Conservation (phyloP, 2,113 vertebrate species). For the Semicossyphus pulcher region DNA sequence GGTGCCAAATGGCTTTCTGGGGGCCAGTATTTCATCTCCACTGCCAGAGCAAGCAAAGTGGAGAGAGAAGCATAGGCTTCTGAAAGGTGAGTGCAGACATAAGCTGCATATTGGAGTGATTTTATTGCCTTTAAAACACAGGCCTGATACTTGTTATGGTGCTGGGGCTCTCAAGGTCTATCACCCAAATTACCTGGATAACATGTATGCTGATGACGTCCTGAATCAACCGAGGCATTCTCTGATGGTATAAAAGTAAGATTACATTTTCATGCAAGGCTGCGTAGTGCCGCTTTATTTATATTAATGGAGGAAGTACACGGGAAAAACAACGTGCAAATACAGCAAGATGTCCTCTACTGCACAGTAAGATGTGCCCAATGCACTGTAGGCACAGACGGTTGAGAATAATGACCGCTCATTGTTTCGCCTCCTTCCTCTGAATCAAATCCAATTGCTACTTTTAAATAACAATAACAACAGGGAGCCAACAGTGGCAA, state of each 20-base stretch:
- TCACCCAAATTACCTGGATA: conserved; percentile 58
- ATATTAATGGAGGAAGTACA: conserved; percentile 42
- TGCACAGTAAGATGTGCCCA: conserved; percentile 13
- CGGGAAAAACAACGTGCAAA: conserved; percentile 26
- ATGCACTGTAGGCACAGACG: conserved; percentile 13
- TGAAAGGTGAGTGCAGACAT: conserved; percentile 77
- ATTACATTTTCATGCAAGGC: conserved; percentile 59
- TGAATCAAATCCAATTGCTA: conserved; percentile 36
- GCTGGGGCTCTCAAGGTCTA: conserved; percentile 56
- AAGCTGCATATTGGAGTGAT: conserved; percentile 78
- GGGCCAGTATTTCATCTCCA: conserved; percentile 84
- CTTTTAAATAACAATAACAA: conserved; percentile 61
- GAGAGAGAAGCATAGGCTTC: conserved; percentile 71
- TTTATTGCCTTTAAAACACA: conserved; percentile 81
- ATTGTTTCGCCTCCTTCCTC: conserved; percentile 31
- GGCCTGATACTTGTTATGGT: conserved; percentile 56
- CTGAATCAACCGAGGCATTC: conserved; percentile 48
- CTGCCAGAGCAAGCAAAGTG: conserved; percentile 80
- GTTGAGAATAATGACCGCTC: conserved; percentile 41
- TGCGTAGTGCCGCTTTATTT: conserved; percentile 32
- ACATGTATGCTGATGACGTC: conserved; percentile 55
- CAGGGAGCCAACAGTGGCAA: conserved; percentile 15
- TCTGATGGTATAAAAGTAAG: conserved; percentile 38
- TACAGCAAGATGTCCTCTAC: not conserved
- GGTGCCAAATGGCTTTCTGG: conserved; percentile 86